A percentile compares a stretch with the other conserved stretches of the same genome.
phyloP scores from a whole-genome alignment of 2,888 invertebrate species.

The Sympetrum striolatum region DNA sequence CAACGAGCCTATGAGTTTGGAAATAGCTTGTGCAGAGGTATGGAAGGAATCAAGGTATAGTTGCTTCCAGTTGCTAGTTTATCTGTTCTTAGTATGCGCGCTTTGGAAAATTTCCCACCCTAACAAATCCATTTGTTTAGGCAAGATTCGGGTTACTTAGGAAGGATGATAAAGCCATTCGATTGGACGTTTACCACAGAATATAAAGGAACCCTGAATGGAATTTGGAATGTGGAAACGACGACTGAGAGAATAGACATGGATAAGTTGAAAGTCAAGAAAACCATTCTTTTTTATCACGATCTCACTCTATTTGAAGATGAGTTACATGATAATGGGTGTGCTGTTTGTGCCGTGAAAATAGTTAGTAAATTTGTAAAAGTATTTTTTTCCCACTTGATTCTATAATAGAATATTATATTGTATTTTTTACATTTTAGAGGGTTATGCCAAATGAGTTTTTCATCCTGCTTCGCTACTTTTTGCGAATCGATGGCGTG shows the following conservation, averaged over 20 bases:
- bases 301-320: constrained; percentile 96
- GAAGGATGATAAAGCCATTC: constrained; percentile 80
- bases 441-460: constrained; percentile 96
- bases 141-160: constrained; percentile 53
- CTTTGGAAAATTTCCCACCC: not conserved
- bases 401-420: constrained; percentile 11
- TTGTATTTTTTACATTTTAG: constrained; percentile 63
- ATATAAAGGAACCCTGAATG: constrained; percentile 82
- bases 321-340: constrained; percentile 97
- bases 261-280: constrained; percentile 85
- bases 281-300: constrained; percentile 92
- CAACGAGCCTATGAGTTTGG: constrained; percentile 74
- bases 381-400: constrained; percentile 9
- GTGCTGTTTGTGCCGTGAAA: constrained; percentile 88
- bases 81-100: no score
- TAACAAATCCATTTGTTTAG: not conserved
- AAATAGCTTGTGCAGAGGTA: constrained; percentile 88
- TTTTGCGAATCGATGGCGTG: constrained; percentile 93
- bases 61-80: not conserved
- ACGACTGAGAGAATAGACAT: constrained; percentile 83
- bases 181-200: constrained; percentile 98
- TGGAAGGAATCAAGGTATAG: constrained; percentile 88
- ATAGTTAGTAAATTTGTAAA: constrained; percentile 72
- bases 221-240: constrained; percentile 65
- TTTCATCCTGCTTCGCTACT: constrained; percentile 88